Evolutionary conservation across 1,140 invertebrate species (phyloP).

Genomic region (Lepidotrigona ventralis): DNA sequence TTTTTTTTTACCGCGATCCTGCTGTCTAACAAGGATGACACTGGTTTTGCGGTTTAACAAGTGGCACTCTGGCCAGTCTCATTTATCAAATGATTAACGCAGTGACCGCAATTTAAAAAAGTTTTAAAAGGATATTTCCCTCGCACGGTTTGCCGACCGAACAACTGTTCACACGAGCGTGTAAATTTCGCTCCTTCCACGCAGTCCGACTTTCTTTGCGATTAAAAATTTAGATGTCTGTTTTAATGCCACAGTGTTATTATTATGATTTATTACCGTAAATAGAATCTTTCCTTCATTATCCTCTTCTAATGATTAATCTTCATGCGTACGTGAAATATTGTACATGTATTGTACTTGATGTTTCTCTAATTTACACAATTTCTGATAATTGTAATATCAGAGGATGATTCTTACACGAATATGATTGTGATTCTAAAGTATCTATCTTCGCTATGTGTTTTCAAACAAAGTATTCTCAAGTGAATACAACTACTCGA

Average conservation of each 20-base stretch:
- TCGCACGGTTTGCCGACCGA: constrained; percentile 28
- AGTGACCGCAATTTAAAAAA: constrained; percentile 54
- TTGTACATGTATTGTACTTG: not conserved
- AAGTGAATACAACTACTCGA: too few species aligned
- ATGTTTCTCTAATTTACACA: not conserved
- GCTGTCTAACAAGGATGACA: constrained; percentile 33
- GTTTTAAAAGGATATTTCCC: constrained; percentile 42
- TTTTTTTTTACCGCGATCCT: constrained; percentile 2
- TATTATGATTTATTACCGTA: not conserved
- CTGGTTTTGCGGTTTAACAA: constrained; percentile 61
- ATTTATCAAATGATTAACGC: constrained; percentile 64
- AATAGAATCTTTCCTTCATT: not conserved
- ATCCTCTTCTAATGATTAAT: too few species aligned
- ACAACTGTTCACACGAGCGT: constrained; percentile 19
- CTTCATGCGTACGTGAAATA: not conserved
- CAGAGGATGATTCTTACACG: not conserved
- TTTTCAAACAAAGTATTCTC: not conserved
- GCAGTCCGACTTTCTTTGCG: not conserved
- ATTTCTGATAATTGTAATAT: not conserved
- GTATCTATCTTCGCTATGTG: not conserved
- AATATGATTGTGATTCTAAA: not conserved
- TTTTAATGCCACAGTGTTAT: not conserved
- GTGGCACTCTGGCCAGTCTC: constrained; percentile 56
- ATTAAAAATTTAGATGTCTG: not conserved
- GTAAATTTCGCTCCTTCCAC: not conserved